phyloP scores from a whole-genome alignment of 2,797 vertebrate species.

The Leptoclinus maculatus region DNA sequence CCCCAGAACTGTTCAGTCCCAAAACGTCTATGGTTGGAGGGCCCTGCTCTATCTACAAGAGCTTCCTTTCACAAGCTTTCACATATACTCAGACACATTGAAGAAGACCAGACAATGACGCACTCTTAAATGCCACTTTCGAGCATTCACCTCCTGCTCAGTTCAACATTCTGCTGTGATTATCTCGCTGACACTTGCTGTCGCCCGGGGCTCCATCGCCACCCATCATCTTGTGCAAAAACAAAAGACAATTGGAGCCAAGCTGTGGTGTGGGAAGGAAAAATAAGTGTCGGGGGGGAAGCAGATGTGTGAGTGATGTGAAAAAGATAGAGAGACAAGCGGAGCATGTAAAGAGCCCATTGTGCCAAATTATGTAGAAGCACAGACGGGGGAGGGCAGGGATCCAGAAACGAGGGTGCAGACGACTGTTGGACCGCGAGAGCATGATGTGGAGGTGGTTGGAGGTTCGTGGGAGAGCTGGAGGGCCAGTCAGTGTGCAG shows the following conservation, averaged over 20 bases:
- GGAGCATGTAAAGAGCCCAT: slow-evolving; percentile 30
- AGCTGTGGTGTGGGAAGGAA: not conserved
- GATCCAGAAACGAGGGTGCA: not conserved
- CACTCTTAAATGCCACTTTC: slow-evolving; percentile 45
- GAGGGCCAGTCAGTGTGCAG: too few species aligned
- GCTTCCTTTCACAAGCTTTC: not conserved
- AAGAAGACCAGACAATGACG: slow-evolving; percentile 6
- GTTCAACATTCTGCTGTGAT: slow-evolving; percentile 36
- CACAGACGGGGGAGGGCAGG: slow-evolving; percentile 12
- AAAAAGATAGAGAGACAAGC: slow-evolving; percentile 27
- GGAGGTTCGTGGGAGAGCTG: not conserved
- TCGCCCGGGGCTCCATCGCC: slow-evolving; percentile 4
- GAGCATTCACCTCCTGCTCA: slow-evolving; percentile 30
- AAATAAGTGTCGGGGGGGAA: not conserved
- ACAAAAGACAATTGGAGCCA: slow-evolving; percentile 24
- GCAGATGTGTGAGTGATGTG: slow-evolving; percentile 26
- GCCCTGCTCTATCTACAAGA: not conserved
- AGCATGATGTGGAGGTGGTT: slow-evolving; percentile 22
- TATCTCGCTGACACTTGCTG: slow-evolving; percentile 14
- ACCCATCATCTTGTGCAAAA: slow-evolving; percentile 25
- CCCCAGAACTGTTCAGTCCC: too few species aligned
- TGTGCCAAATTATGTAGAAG: slow-evolving; percentile 22
- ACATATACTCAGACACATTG: not conserved
- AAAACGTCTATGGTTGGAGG: not conserved
- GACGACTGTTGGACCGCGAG: not conserved